Conservation (phyloP, 2,797 vertebrate genomes). For the Acridotheres tristis region DNA sequence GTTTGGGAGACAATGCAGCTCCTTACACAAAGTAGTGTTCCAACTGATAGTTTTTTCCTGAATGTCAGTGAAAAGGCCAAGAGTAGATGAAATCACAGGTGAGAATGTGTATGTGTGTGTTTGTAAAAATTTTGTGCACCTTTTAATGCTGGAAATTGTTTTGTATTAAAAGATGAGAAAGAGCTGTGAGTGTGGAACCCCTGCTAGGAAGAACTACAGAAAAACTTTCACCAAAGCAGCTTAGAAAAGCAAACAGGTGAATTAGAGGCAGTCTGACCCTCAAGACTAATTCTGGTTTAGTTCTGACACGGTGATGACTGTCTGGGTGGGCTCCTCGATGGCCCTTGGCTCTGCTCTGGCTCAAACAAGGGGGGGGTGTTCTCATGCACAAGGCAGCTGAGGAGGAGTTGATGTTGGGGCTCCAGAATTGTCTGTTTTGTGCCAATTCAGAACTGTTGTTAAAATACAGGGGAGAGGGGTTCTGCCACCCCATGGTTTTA, state of each 20-base stretch:
- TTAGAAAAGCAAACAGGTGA: neutral
- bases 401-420: neutral
- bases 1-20: neutral
- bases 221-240: neutral
- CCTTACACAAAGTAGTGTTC: neutral
- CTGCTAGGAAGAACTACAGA: neutral
- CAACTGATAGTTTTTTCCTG: neutral
- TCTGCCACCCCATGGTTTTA: neutral
- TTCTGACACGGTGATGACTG: neutral
- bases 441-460: slow-evolving; percentile 23
- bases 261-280: neutral
- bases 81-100: neutral
- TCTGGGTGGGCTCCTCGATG: rapidly evolving
- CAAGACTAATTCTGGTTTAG: neutral
- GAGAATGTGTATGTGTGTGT: neutral
- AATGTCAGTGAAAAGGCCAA: neutral
- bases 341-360: neutral
- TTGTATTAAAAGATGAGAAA: neutral
- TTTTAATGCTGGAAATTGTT: neutral
- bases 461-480: neutral
- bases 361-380: neutral
- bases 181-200: slow-evolving; percentile 1
- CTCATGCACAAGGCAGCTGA: neutral
- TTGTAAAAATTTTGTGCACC: neutral
- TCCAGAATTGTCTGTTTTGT: neutral